Conservation (phyloP, 1,140 invertebrate species). For the Drosophila sp. region DNA sequence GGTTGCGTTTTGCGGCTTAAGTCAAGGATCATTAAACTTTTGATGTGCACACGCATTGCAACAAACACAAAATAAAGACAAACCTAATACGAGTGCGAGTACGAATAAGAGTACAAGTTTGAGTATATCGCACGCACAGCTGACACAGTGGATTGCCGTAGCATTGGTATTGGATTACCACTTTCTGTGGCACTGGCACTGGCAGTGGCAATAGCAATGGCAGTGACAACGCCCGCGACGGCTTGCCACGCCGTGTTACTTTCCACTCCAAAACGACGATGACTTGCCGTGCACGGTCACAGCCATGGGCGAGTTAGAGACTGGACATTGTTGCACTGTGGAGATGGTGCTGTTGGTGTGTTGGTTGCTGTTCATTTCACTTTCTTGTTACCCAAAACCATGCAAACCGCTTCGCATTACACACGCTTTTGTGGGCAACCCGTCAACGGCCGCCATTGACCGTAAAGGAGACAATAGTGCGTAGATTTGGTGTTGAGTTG, state of each 20-base stretch:
- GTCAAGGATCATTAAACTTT: conserved; percentile 81
- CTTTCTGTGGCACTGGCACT: conserved; percentile 59
- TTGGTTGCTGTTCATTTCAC: conserved; percentile 26
- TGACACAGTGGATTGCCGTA: conserved; percentile 38
- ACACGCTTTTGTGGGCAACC: conserved; percentile 65
- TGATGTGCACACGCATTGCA: conserved; percentile 30
- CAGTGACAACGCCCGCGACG: conserved; percentile 48
- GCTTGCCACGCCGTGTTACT: conserved; percentile 42
- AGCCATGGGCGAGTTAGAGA: conserved; percentile 20
- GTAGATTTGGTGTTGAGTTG: conserved; percentile 59
- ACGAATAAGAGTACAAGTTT: background rate
- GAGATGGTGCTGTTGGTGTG: conserved; percentile 16
- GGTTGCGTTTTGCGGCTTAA: conserved; percentile 48
- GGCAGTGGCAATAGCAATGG: no score
- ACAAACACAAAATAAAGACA: conserved; percentile 13
- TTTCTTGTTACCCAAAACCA: conserved; percentile 65
- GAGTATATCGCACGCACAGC: conserved; percentile 23
- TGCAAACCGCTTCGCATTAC: conserved; percentile 64
- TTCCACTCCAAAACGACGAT: conserved; percentile 53
- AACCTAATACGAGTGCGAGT: background rate
- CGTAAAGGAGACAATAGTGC: conserved; percentile 46
- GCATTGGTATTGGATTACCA: conserved; percentile 62
- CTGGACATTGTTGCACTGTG: conserved; percentile 19
- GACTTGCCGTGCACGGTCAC: conserved; percentile 35
- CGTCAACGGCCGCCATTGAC: conserved; percentile 45